Base-by-base conservation (phyloP, 2,113 vertebrate species). In the Macrotus californicus region DNA sequence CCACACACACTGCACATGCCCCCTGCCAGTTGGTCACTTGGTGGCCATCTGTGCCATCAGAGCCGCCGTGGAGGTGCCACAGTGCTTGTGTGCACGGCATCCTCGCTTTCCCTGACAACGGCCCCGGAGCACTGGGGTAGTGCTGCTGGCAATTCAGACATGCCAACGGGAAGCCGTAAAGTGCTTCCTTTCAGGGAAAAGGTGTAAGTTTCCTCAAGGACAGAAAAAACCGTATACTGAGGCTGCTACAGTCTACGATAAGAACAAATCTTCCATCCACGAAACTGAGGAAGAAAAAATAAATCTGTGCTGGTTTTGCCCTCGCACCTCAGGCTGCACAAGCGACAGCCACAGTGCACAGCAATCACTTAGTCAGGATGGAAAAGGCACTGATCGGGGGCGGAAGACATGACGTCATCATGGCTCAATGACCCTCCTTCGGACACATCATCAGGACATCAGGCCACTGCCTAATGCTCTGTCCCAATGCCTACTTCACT, bases 31-130 rank as follows among this genome's bases (percentile, higher is more conserved):
- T 12, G 12, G 79, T 19, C 54, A 29, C 79, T 31, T 3, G 11
- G 79, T 26, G 26, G 79, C 79, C 24, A 16, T 6, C 54, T 18
- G 54, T 12, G n/a, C 15, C 5, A 12, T 5, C 52, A 31, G 52
- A 26, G 6, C n/a, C 2, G 11, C 77, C 6, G 52, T 18, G 2
- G 1, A 24, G 26, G 24, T 5, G 3, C 1, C 16, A 3, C 52
- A 29, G 61, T 22, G 79, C 77, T 22, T 6, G n/a, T 41, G 54
- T 59, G 56, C 54, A 19, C 6, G 54, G 39, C 24, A 31, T 2
- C 54, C 36, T 59, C 16, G 6, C 36, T 41, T 59, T 5, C 24
- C 77, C 26, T 9, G 19, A 31, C 79, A 6, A 12, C 8, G n/a
- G 15, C 79, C 52, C n/a, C 54, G 9, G 11, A 39, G 79, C 52